Conservation (phyloP, 2,113 vertebrate genomes). For the mouse (Mus musculus) region GRCm39 chr1:192551001-192551500, state of each 20-base stretch:
- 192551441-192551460: not conserved
- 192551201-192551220: not conserved
- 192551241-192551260: not conserved
- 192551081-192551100: not conserved
- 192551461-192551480: not conserved
- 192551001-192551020: not conserved
- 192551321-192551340: not conserved
- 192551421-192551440: too few species aligned
- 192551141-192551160: not conserved
- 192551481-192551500: not conserved
- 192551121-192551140: not conserved
- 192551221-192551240: constrained; percentile 31
- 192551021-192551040: not conserved
- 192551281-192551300: not conserved
- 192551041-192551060: not conserved
- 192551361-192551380: not conserved
- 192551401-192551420: not conserved
- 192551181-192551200: not conserved
- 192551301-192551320: constrained; percentile 18
- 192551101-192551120: not conserved
- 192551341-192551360: not conserved
- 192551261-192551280: not conserved
- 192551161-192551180: not conserved
- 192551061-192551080: not conserved
- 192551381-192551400: not conserved